Evolutionary conservation across 2,888 invertebrate species (phyloP), one percentile per base, ranked within the genome.

Genomic region (Plagodis dolabraria): DNA sequence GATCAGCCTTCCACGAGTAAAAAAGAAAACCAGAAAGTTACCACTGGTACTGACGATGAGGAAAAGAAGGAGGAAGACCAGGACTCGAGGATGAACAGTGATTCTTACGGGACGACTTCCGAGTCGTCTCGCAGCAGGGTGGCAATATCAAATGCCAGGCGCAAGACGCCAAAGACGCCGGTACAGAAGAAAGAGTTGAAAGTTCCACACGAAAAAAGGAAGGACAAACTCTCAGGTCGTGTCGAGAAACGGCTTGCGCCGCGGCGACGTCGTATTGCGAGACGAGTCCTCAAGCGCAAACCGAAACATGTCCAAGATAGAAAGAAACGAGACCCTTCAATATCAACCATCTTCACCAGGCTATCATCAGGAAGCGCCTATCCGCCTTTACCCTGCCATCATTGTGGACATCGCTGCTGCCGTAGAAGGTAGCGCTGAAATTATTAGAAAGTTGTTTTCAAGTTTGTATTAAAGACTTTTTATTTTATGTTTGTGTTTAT

Each of bases 331-430:
- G 70, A 68, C 0, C 33, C 60, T 6, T 85, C 85, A 5, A 61
- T 70, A 0, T 77, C 83, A 0, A 80, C 83, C 0, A 71, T 82
- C n/a, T 77, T 78, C 54, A 75, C 80, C 40, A 76, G 72, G 11
- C 33, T 77, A 5, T 82, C 84, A 2, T 74, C 79, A 5, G 50
- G 43, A 11, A 50, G 43, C 50, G 61, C 68, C 0, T 71, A 69
- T 7, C 59, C 63, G 10, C 61, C 63, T 1, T 67, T 65, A 0
- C 61, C 63, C 0, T 87, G 86, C 60, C 60, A 63, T 36, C 72
- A 77, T 57, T 89, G 89, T 59, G 83, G 86, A 12, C 84, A 85
- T 59, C 82, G 82, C 2, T 82, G 83, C 67, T 84, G 84, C 59
- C 75, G 75, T 54, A 75, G 82, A 83, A 87, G 88, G 87, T 89